These are phyloP conservation scores for Indicator indicator DNA, from an alignment of 2,113 vertebrate species.

Conservation along the genomic window DNA sequence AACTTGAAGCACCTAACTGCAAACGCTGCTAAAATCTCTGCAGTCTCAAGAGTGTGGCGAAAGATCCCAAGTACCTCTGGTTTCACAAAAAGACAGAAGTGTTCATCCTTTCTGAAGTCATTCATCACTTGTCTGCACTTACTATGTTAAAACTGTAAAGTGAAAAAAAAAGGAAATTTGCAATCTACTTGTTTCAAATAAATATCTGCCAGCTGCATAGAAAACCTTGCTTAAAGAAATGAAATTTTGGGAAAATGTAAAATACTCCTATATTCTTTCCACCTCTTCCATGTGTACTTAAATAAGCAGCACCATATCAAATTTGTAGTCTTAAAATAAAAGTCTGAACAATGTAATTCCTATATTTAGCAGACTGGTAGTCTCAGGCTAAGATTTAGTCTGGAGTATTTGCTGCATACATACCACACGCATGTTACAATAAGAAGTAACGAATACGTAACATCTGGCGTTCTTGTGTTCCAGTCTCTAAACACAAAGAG, in stretches of 20 bases:
- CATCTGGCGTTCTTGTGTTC: constrained; percentile 1
- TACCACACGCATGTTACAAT: constrained; percentile 8
- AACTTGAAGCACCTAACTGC: not conserved
- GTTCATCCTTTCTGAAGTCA: not conserved
- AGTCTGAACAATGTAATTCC: constrained; percentile 24
- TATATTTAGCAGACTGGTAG: constrained; percentile 9
- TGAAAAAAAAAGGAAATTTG: not conserved
- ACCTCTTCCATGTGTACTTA: not conserved
- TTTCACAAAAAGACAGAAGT: not conserved
- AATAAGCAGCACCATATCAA: not conserved
- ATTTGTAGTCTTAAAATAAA: not conserved
- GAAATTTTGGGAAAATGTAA: not conserved
- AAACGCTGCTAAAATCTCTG: not conserved
- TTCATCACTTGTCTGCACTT: not conserved
- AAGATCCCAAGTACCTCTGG: not conserved
- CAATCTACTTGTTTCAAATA: not conserved
- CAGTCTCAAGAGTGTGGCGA: not conserved
- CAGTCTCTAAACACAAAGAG: not conserved
- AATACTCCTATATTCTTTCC: constrained; percentile 2
- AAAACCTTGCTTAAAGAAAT: not conserved
- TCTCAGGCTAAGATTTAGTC: not conserved
- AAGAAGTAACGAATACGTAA: not conserved
- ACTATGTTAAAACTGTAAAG: not conserved
- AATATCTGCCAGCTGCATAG: not conserved
- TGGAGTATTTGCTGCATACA: not conserved